Base-by-base conservation (phyloP, 2,113 vertebrate species). In the Hirundichthys speculiger region DNA sequence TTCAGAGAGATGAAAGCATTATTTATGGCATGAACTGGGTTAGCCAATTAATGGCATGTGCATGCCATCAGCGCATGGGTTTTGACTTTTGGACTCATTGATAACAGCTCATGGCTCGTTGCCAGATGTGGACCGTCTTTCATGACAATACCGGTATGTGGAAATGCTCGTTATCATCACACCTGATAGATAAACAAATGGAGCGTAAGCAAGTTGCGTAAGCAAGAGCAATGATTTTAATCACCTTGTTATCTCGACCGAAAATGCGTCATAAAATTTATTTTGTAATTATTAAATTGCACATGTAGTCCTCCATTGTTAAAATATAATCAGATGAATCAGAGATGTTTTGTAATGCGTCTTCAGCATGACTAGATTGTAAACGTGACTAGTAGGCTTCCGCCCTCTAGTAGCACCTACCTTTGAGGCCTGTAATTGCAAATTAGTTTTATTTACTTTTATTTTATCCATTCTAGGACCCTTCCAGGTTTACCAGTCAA, bases 1-100 rank as follows among this genome's bases (percentile, higher is more conserved):
- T 62, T 25, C 39, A 16, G 47, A 46, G 41, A 38, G 70, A 64
- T 45, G 66, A 71, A 60, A 52, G 54, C 48, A 47, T 62, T 18
- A 67, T 76, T 61, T 39, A 22, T 60, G 48, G n/a, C 64, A 58
- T 78, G 49, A 50, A 63, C 65, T 38, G 64, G 71, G 48, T 68
- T 81, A 71, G 72, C 51, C 55, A 57, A 81, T 73, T 60, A 81
- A 85, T 73, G 73, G 73, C 48, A n/a, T n/a, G 63, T 46, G 65
- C n/a, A 40, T 34, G 67, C 69, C 63, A 20, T 62, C 45, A 25
- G 63, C 25, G 46, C 62, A 46, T 40, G 27, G 50, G 66, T 52
- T 47, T 66, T 7, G 30, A 34, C 30, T 34, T 34, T 34, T 34
- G 69, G 38, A 40, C 61, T 3, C 6, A 6, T 43, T 64, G 72